A percentile compares a stretch with the other conserved stretches of the same genome.
Evolutionary conservation across 2,797 vertebrate species (phyloP).

Genomic region (Microctenopoma steveboyesi): DNA sequence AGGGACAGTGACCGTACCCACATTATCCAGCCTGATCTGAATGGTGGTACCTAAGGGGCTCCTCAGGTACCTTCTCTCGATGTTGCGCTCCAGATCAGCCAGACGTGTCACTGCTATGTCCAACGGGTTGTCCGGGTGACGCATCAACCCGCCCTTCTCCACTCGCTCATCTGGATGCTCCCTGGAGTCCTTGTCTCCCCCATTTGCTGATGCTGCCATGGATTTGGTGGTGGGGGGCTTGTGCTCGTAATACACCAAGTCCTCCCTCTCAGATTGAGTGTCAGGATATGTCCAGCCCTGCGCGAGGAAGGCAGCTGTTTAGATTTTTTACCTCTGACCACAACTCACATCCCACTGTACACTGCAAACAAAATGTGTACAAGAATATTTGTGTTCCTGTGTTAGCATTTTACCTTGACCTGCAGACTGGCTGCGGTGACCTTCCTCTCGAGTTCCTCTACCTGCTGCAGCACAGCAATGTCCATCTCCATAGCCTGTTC

Average conservation of each 20-base stretch:
- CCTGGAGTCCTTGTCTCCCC: constrained; percentile 80
- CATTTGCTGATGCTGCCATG: constrained; percentile 73
- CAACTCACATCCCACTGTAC: neutral
- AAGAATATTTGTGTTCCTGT: neutral
- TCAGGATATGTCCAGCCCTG: constrained; percentile 98
- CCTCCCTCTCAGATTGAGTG: constrained; percentile 96
- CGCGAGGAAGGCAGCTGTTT: constrained; percentile 8
- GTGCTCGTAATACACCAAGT: constrained; percentile 98
- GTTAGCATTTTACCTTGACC: constrained; percentile 89
- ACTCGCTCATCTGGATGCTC: constrained; percentile 86
- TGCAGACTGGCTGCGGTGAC: constrained; percentile 98
- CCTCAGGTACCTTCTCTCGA: constrained; percentile 99
- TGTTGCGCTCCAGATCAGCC: constrained; percentile 99
- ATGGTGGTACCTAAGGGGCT: constrained; percentile 99
- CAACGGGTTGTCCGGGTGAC: constrained; percentile 98
- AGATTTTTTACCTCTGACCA: constrained; percentile 14
- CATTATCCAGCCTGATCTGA: constrained; percentile 99
- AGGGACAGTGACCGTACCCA: constrained; percentile 99
- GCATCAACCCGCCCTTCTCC: constrained; percentile 88
- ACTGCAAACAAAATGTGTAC: neutral
- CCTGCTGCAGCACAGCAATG: constrained; percentile 95
- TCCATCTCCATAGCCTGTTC: constrained; percentile 99
- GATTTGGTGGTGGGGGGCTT: constrained; percentile 86
- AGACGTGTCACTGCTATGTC: constrained; percentile 99
- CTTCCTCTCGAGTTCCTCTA: constrained; percentile 97